Conservation (phyloP, 2,113 vertebrate genomes). For the Regulus satrapa region DNA sequence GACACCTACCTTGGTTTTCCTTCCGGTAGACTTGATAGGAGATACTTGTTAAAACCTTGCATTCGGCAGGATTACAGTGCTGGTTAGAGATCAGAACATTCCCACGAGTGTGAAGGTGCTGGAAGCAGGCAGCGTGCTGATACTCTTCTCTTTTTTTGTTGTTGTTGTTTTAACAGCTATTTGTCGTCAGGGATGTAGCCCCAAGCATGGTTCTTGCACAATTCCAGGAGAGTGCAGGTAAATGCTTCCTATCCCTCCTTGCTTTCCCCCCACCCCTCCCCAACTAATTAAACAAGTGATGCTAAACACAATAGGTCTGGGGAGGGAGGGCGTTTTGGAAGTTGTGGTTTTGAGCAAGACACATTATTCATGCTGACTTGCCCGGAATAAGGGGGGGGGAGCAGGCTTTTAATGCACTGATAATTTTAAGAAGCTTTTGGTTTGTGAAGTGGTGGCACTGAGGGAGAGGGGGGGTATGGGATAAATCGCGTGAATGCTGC, state of each 20-base stretch:
- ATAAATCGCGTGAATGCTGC: constrained; percentile 32
- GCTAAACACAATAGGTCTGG: not conserved
- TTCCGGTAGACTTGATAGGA: constrained; percentile 29
- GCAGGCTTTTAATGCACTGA: constrained; percentile 5
- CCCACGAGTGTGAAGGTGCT: not conserved
- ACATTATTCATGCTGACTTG: constrained; percentile 65
- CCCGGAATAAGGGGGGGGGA: constrained; percentile 18
- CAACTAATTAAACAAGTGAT: not conserved
- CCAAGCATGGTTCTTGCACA: constrained; percentile 92
- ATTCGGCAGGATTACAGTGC: constrained; percentile 63
- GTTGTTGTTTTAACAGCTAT: constrained; percentile 79
- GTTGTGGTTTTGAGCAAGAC: constrained; percentile 36
- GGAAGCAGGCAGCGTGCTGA: constrained; percentile 10
- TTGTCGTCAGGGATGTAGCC: constrained; percentile 95
- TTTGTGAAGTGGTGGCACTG: not conserved
- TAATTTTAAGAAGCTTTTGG: constrained; percentile 39
- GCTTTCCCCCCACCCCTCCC: not conserved
- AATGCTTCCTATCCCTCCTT: constrained; percentile 24
- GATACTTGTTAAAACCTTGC: constrained; percentile 50
- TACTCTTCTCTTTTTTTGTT: not conserved
- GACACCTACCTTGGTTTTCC: constrained; percentile 26
- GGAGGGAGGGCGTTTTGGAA: not conserved
- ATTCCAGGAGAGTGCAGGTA: constrained; percentile 95
- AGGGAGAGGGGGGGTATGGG: not conserved
- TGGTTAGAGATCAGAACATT: constrained; percentile 59